Percentiles rank a stretch among this genome's conserved stretches.
These are phyloP conservation scores for Notodonta dromedarius DNA, from an alignment of 2,888 invertebrate genomes.

Conservation along the genomic window DNA sequence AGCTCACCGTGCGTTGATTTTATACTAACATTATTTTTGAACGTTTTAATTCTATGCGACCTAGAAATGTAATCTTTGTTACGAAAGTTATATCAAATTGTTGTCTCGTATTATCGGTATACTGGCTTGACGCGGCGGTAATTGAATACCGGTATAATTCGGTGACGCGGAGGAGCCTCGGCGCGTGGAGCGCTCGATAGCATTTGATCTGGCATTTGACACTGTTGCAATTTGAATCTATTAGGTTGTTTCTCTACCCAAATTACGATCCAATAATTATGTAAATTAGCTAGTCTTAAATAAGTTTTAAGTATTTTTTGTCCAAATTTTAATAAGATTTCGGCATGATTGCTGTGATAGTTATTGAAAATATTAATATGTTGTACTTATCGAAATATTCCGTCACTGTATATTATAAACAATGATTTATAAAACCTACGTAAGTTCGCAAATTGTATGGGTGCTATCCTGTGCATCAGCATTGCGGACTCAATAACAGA, in stretches of 20 bases:
- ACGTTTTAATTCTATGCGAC: slow-evolving; percentile 34
- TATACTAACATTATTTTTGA: slow-evolving; percentile 39
- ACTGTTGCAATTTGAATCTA: slow-evolving; percentile 45
- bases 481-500: slow-evolving; percentile 3
- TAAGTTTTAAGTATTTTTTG: slow-evolving; percentile 58
- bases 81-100: slow-evolving; percentile 3
- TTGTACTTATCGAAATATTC: slow-evolving; percentile 59
- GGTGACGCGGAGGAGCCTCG: slow-evolving; percentile 11
- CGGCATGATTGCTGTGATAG: slow-evolving; percentile 60
- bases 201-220: slow-evolving; percentile 48
- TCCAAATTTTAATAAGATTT: slow-evolving; percentile 59
- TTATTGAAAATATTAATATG: slow-evolving; percentile 52
- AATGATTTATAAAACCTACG: slow-evolving; percentile 13
- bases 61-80: slow-evolving; percentile 36
- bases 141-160: slow-evolving; percentile 13
- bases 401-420: slow-evolving; percentile 24
- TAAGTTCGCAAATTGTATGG: slow-evolving; percentile 30
- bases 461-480: slow-evolving; percentile 33
- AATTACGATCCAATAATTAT: slow-evolving; percentile 44
- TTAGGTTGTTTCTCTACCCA: slow-evolving; percentile 42
- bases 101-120: slow-evolving; percentile 22
- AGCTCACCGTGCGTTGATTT: slow-evolving; percentile 35
- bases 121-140: slow-evolving; percentile 22
- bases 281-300: slow-evolving; percentile 67
- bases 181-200: slow-evolving; percentile 13